Percentiles rank a stretch among this genome's conserved stretches.
Conservation (phyloP, 2,888 invertebrate species). For the Marasmarcha lunaedactyla region DNA sequence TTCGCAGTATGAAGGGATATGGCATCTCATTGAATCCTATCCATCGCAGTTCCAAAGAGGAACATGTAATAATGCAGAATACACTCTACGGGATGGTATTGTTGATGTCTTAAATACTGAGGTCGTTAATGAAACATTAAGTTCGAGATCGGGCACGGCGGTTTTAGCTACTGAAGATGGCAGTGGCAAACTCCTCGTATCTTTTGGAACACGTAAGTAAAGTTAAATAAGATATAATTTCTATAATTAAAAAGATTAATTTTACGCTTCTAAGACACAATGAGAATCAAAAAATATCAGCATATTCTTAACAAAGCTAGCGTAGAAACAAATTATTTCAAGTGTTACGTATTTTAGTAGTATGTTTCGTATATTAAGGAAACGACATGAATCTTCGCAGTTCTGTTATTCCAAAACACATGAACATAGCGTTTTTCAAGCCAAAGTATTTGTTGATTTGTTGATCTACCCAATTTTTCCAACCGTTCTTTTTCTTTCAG, state of each 20-base stretch:
- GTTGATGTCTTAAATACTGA: slow-evolving; percentile 30
- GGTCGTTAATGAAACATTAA: slow-evolving; percentile 29
- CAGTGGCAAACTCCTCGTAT: slow-evolving; percentile 72
- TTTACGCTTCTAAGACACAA: no score
- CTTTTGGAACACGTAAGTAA: slow-evolving; percentile 47
- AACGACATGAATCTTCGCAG: no score
- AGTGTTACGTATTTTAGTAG: no score
- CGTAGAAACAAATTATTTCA: background rate
- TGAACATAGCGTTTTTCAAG: no score
- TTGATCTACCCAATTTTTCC: no score
- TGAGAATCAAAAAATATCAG: no score
- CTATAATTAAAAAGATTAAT: no score
- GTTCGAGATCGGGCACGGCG: slow-evolving; percentile 32
- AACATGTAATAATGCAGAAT: slow-evolving; percentile 33
- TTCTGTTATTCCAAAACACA: no score
- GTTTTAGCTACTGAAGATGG: slow-evolving; percentile 52
- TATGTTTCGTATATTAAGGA: no score
- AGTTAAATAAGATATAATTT: background rate
- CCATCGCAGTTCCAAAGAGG: slow-evolving; percentile 33
- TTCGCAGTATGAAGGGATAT: slow-evolving; percentile 10
- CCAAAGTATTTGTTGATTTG: no score
- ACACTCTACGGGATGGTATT: slow-evolving; percentile 19
- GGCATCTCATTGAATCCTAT: slow-evolving; percentile 39
- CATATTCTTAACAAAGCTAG: background rate
- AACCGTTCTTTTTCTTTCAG: no score